Evolutionary conservation across 2,888 invertebrate genomes (phyloP).

Genomic region (Ischnura elegans): DNA sequence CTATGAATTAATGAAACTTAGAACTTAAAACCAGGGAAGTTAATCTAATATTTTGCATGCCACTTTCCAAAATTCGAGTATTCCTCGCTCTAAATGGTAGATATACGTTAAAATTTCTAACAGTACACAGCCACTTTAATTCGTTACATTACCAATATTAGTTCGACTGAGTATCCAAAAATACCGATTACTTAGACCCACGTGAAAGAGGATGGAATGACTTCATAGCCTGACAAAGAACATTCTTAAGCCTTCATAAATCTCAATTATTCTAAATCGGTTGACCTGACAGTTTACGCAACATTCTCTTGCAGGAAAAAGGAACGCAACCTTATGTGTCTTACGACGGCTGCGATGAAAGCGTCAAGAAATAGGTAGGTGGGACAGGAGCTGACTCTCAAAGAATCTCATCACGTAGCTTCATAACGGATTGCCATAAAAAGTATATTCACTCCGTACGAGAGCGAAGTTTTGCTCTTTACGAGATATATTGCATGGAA

Average conservation of each 20-base stretch:
- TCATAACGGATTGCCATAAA: neutral
- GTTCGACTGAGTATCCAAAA: too few relatives aligned
- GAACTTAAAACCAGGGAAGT: too few relatives aligned
- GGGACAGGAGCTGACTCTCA: neutral
- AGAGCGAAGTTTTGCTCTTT: neutral
- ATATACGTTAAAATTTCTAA: too few relatives aligned
- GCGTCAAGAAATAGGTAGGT: neutral
- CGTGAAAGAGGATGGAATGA: too few relatives aligned
- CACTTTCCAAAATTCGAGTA: too few relatives aligned
- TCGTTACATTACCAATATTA: too few relatives aligned
- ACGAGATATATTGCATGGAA: too few relatives aligned
- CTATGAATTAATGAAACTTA: too few relatives aligned
- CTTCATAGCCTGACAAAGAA: neutral
- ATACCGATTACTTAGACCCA: too few relatives aligned
- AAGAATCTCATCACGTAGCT: neutral
- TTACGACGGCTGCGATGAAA: neutral
- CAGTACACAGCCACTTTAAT: too few relatives aligned
- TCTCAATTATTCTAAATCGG: neutral
- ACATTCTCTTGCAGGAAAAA: neutral
- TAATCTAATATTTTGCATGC: too few relatives aligned
- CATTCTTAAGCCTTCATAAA: neutral
- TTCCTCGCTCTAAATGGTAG: too few relatives aligned
- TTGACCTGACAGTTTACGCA: neutral
- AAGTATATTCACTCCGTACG: neutral
- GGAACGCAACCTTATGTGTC: neutral